A percentile compares a stretch with the other conserved stretches of the same genome.
These are phyloP conservation scores for Linepithema humile DNA, from an alignment of 1,140 invertebrate species.

Conservation along the genomic window DNA sequence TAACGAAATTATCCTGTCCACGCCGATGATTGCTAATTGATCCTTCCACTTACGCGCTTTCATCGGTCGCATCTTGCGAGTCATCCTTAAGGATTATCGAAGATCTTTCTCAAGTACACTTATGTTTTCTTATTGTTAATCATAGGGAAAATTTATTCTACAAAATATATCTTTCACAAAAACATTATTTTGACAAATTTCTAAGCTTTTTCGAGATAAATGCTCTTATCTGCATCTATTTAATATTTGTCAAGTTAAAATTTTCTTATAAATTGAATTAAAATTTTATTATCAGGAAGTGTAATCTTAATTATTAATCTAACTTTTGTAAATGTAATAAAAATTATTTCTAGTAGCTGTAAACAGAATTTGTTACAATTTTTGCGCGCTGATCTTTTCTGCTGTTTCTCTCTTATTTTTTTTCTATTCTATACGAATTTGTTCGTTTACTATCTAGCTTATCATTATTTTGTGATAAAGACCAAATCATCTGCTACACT, in stretches of 20 bases:
- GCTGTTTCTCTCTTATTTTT: slow-evolving; percentile 25
- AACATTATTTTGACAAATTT: not conserved
- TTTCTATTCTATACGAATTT: slow-evolving; percentile 32
- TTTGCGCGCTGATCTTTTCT: slow-evolving; percentile 45
- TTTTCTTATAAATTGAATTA: not conserved
- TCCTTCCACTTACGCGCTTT: slow-evolving; percentile 11
- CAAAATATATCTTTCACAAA: not conserved
- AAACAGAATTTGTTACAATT: slow-evolving; percentile 67
- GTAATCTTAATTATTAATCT: slow-evolving; percentile 51
- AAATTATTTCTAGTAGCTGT: slow-evolving; percentile 66
- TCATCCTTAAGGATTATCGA: not conserved
- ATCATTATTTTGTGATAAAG: slow-evolving; percentile 77
- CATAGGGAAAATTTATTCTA: not conserved
- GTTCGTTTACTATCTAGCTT: slow-evolving; percentile 59
- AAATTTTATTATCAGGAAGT: not conserved
- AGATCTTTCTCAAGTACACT: not conserved
- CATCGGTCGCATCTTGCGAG: slow-evolving; percentile 4
- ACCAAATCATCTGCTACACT: slow-evolving; percentile 62
- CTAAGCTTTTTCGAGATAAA: not conserved
- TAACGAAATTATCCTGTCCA: slow-evolving; percentile 72
- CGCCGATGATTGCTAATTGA: slow-evolving; percentile 67
- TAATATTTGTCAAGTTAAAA: not conserved
- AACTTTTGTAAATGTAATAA: slow-evolving; percentile 54
- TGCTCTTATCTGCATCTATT: not conserved
- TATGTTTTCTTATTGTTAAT: not conserved